A percentile compares a stretch with the other conserved stretches of the same genome.
These are phyloP conservation scores for Hippopotamus amphibius DNA, from an alignment of 2,113 vertebrate genomes.

Conservation along the genomic window DNA sequence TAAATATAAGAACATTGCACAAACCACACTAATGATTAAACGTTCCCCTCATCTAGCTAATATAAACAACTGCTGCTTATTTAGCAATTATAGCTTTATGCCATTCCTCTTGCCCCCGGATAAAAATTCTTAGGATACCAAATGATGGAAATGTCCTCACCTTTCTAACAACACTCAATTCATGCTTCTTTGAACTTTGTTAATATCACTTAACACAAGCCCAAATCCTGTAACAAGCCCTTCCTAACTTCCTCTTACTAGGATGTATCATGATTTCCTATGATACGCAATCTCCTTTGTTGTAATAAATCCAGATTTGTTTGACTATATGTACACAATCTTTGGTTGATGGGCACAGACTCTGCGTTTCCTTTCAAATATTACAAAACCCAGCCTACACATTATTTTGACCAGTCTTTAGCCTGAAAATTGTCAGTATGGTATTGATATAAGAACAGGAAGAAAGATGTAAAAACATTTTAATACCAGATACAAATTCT, in stretches of 20 bases:
- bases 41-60: background rate
- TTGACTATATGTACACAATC: background rate
- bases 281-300: background rate
- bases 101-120: background rate
- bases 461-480: background rate
- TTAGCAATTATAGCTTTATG: background rate
- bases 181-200: background rate
- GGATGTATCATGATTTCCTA: background rate
- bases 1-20: background rate
- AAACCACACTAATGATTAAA: conserved; percentile 24
- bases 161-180: conserved; percentile 1
- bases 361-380: conserved; percentile 35
- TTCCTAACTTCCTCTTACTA: background rate
- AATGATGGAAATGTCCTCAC: background rate
- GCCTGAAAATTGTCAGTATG: background rate
- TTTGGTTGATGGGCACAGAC: background rate
- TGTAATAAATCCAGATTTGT: background rate
- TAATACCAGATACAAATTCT: background rate
- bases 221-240: background rate
- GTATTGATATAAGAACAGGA: background rate
- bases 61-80: background rate
- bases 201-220: conserved; percentile 15
- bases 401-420: conserved; percentile 20
- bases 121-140: conserved; percentile 23
- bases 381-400: conserved; percentile 6